Conservation (phyloP, 2,113 vertebrate species). For the Limanda limanda region DNA sequence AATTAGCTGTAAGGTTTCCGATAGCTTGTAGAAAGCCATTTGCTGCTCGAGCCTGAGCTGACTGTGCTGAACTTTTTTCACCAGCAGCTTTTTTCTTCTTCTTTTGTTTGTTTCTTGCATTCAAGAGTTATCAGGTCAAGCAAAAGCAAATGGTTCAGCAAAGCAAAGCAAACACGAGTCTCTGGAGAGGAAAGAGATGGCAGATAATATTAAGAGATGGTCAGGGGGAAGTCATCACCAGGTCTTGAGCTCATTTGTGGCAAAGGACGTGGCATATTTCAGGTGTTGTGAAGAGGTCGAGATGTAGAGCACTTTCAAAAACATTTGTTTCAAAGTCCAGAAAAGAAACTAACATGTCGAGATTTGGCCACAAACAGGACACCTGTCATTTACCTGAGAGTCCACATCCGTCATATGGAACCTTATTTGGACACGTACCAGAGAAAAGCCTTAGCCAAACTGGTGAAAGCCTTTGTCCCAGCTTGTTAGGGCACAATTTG, state of each 20-base stretch:
- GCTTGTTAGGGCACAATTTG: conserved; percentile 27
- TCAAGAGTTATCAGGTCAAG: neutral
- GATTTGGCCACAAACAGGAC: no score
- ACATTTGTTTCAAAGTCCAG: neutral
- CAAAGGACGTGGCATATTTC: conserved; percentile 18
- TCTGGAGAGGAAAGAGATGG: conserved; percentile 18
- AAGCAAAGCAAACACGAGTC: neutral
- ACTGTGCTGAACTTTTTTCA: conserved; percentile 33
- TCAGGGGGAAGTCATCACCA: conserved; percentile 21
- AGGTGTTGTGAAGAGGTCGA: neutral
- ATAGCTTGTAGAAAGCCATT: conserved; percentile 36
- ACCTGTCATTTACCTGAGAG: neutral
- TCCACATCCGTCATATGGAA: neutral
- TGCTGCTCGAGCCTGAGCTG: conserved; percentile 27
- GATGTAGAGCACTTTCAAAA: neutral
- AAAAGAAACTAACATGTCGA: neutral
- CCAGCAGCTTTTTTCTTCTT: conserved; percentile 2
- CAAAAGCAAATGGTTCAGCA: neutral
- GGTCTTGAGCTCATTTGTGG: conserved; percentile 14
- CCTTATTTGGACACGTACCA: no score
- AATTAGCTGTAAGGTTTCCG: conserved; percentile 38
- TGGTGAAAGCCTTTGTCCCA: conserved; percentile 19
- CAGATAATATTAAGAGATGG: conserved; percentile 3
- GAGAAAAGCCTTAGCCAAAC: neutral
- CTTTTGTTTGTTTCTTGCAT: neutral